phyloP scores from a whole-genome alignment of 2,797 vertebrate genomes.

The Spondyliosoma cantharus region DNA sequence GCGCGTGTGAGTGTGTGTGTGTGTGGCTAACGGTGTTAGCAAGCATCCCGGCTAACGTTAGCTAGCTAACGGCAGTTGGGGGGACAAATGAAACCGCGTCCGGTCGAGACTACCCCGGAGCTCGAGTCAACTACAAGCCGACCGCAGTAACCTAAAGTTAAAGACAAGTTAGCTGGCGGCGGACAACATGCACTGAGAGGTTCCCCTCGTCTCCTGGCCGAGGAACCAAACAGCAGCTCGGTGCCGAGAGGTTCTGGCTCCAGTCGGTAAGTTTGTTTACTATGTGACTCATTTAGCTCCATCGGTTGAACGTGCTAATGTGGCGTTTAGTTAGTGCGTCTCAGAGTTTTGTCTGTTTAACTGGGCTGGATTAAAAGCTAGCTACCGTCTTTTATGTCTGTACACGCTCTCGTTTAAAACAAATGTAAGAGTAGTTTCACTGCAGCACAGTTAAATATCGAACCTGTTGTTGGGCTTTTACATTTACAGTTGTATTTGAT shows the following conservation, averaged over 20 bases:
- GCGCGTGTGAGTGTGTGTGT: neutral
- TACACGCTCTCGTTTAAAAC: neutral
- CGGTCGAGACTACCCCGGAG: slow-evolving; percentile 15
- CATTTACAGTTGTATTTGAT: neutral
- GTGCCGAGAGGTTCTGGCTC: slow-evolving; percentile 1
- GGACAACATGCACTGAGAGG: neutral
- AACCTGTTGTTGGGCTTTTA: slow-evolving; percentile 11
- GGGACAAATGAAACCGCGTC: slow-evolving; percentile 42
- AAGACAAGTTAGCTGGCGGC: neutral
- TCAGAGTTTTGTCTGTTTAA: neutral
- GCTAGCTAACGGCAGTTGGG: slow-evolving; percentile 53
- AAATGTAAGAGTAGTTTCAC: too few species aligned
- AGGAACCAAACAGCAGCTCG: neutral
- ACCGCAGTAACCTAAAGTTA: neutral
- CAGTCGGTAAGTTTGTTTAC: slow-evolving; percentile 71
- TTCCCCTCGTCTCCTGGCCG: neutral
- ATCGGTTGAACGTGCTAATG: neutral
- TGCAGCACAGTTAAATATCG: neutral
- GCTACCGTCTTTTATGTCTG: neutral
- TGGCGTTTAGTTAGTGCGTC: neutral
- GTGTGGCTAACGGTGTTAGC: slow-evolving; percentile 43
- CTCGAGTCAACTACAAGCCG: neutral
- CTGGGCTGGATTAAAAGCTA: neutral
- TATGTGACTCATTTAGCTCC: neutral
- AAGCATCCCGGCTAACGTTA: slow-evolving; percentile 23